Evolutionary conservation across 2,888 invertebrate genomes (phyloP).

Genomic region (Argynnis bischoffii): DNA sequence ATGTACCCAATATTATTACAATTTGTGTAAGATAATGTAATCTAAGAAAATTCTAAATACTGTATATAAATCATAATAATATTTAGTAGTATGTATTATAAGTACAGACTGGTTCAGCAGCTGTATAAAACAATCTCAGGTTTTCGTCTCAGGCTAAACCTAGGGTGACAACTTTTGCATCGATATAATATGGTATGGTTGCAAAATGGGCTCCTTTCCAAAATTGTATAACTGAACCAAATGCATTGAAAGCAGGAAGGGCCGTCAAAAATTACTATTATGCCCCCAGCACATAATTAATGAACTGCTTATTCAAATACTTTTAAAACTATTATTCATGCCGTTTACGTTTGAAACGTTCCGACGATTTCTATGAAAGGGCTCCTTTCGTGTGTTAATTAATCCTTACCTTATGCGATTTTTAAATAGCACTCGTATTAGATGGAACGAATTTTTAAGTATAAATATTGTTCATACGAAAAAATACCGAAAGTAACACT

Average conservation of each 20-base stretch:
- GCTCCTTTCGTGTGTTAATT: conserved; percentile 71
- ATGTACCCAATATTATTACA: too few relatives aligned
- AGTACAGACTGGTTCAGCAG: background rate
- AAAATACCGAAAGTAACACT: background rate
- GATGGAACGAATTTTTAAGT: conserved; percentile 42
- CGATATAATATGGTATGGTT: conserved; percentile 33
- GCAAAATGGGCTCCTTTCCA: conserved; percentile 49
- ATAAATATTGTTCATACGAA: conserved; percentile 35
- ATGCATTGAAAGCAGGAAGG: conserved; percentile 78
- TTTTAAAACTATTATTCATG: conserved; percentile 82
- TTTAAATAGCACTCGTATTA: conserved; percentile 62
- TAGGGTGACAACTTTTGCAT: conserved; percentile 36
- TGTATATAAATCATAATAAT: too few relatives aligned
- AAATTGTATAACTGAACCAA: conserved; percentile 74
- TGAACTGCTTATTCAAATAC: conserved; percentile 82
- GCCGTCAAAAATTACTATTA: conserved; percentile 81
- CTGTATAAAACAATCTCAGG: conserved; percentile 1
- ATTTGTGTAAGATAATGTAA: too few relatives aligned
- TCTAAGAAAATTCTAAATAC: too few relatives aligned
- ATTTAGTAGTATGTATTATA: too few relatives aligned
- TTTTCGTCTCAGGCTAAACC: background rate
- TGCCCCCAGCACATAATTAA: conserved; percentile 75
- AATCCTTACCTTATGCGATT: conserved; percentile 67
- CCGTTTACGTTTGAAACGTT: conserved; percentile 78
- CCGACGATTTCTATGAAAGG: conserved; percentile 77